phyloP scores from a whole-genome alignment of 2,797 vertebrate species.

The Typhlichthys eigenmanni region DNA sequence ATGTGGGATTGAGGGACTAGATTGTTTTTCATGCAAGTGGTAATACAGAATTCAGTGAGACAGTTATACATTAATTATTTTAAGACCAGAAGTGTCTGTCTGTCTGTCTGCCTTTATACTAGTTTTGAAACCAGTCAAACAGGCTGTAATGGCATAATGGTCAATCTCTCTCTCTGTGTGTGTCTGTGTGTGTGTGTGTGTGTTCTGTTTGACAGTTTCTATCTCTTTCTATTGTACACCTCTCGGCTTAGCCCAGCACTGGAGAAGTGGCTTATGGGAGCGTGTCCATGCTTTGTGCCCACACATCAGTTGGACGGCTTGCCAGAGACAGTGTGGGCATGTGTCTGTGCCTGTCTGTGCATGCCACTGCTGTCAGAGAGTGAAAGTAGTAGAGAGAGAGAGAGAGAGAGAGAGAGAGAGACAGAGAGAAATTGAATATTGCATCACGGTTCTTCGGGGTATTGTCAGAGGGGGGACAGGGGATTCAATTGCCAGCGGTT shows the following conservation, averaged over 20 bases:
- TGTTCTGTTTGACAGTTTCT: neutral
- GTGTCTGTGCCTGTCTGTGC: neutral
- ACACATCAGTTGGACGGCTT: no score
- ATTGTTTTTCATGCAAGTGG: no score
- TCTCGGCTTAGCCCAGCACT: neutral
- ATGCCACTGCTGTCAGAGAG: neutral
- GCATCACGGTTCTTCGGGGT: neutral
- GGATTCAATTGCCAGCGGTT: neutral
- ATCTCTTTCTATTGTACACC: neutral
- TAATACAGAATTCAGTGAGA: no score
- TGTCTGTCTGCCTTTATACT: neutral
- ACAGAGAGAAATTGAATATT: constrained; percentile 31
- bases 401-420: constrained; percentile 17
- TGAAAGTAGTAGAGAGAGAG: neutral
- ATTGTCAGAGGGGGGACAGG: neutral
- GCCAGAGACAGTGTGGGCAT: neutral
- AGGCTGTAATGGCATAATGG: neutral
- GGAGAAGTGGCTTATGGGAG: no score
- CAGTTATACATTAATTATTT: no score
- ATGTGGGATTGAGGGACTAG: no score
- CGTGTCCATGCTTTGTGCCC: no score
- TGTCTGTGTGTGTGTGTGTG: neutral
- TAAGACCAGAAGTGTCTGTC: neutral
- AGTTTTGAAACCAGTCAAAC: no score
- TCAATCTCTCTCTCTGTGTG: neutral